Evolutionary conservation across 2,113 vertebrate species (phyloP).

Genomic region (Mastomys coucha): DNA sequence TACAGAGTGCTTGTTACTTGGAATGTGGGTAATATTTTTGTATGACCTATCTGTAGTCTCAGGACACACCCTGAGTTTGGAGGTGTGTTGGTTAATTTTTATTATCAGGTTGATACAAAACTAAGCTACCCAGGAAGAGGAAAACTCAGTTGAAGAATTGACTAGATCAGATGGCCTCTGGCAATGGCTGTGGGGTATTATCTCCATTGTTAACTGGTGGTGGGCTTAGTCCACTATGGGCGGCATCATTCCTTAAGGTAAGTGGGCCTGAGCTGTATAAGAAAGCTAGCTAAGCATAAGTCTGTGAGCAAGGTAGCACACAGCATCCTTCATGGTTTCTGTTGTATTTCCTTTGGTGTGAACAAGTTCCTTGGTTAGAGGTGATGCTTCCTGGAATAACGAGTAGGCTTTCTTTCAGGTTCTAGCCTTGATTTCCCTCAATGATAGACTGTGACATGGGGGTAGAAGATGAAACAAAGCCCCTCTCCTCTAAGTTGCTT

Average conservation of each 20-base stretch:
- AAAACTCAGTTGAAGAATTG: background rate
- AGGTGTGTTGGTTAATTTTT: background rate
- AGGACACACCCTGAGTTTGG: accelerated
- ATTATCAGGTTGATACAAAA: background rate
- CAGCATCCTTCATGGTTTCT: background rate
- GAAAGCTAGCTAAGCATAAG: background rate
- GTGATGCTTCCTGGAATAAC: background rate
- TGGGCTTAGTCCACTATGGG: too few relatives aligned
- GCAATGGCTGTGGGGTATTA: background rate
- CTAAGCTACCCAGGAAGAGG: background rate
- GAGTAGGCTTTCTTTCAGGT: background rate
- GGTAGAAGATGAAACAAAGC: background rate
- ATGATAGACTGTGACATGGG: too few relatives aligned
- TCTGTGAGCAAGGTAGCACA: background rate
- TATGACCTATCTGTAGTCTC: background rate
- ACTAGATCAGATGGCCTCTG: background rate
- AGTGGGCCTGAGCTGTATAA: background rate
- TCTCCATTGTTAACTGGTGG: background rate
- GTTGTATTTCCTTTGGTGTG: background rate
- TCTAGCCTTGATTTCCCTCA: background rate
- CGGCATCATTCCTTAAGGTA: background rate
- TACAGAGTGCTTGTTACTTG: background rate
- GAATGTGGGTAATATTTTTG: accelerated
- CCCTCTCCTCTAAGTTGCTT: background rate
- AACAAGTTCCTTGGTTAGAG: background rate